A percentile compares a stretch with the other conserved stretches of the same genome.
phyloP scores from a whole-genome alignment of 2,888 invertebrate species.

The Strigamia transsilvanica region DNA sequence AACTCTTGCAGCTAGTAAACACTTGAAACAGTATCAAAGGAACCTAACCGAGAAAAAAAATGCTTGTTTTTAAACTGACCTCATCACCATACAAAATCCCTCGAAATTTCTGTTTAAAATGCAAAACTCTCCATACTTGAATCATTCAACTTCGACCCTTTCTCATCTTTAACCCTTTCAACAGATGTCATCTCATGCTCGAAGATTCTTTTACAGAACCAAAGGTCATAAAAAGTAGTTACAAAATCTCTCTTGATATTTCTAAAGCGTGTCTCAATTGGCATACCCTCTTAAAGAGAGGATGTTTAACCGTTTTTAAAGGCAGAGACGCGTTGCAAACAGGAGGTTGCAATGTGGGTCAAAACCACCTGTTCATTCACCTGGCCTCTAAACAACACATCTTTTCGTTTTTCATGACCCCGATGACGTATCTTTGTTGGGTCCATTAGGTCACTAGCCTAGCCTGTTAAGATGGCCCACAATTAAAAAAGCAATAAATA shows the following conservation, averaged over 20 bases:
- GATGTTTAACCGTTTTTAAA: constrained; percentile 48
- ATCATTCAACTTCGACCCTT: constrained; percentile 25
- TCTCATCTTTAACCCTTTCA: constrained; percentile 38
- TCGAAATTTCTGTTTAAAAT: constrained; percentile 1
- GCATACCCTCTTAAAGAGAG: constrained; percentile 4
- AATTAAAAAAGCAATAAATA: not conserved
- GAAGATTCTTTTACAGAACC: constrained; percentile 20
- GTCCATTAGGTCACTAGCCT: constrained; percentile 29
- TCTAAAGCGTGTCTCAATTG: not conserved
- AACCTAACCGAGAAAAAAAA: not conserved
- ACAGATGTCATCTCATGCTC: constrained; percentile 13
- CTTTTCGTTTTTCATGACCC: constrained; percentile 48
- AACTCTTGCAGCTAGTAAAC: not conserved
- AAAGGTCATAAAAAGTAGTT: constrained; percentile 28
- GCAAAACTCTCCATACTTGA: not conserved
- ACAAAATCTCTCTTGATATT: constrained; percentile 29
- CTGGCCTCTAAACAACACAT: constrained; percentile 43
- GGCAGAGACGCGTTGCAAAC: constrained; percentile 48
- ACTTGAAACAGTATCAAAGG: constrained; percentile 17
- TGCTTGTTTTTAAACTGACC: not conserved
- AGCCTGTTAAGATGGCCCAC: not conserved
- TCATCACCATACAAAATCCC: not conserved
- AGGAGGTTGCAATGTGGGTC: constrained; percentile 40
- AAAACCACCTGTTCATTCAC: constrained; percentile 49
- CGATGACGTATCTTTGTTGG: constrained; percentile 21